Base-by-base conservation (phyloP, 2,113 vertebrate species). In the Hippocampus mohnikei region DNA sequence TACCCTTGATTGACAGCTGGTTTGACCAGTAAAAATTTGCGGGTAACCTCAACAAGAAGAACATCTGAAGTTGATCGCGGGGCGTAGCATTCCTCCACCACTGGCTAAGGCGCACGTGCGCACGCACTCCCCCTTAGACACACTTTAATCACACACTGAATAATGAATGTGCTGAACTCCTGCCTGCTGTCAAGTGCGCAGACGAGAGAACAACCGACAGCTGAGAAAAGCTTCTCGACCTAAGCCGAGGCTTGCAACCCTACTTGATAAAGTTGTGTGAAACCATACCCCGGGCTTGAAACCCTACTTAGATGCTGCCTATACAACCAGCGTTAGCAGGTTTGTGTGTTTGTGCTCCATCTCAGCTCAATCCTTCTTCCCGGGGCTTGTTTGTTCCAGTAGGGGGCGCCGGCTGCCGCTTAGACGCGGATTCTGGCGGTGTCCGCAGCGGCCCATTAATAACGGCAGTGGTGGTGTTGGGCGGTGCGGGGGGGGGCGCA, bases 131-230 rank as follows among this genome's bases (percentile, higher is more conserved):
- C 42, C 42, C 42, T 50, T 50, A 50, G 48, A 44, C 81, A 75
- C 74, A 72, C 79, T 88, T 89, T 87, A 87, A 88, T 89, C 88
- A 84, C 82, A 76, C 85, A 79, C 77, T 90, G 85, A 89, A 88
- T 89, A 87, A 87, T 89, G 83, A 75, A 88, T 85, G 82, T 77
- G 82, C 73, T 85, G 78, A 78, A 75, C 86, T 88, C 80, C 23
- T 58, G 23, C 58, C 75, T 83, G 79, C 72, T 87, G 87, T 85
- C 64, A 81, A 82, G 82, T 85, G 74, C 85, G 86, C 86, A 89
- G 85, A 87, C 80, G 78, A 87, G 85, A 86, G 80, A 85, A 77
- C 79, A 75, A 62, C 81, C 79, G 71, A 73, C 78, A 73, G 80
- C 82, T 78, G 81, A 85, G 82, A 71, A 44, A 62, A 56, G 76